Evolutionary conservation across 2,888 invertebrate species (phyloP), one percentile per base, ranked within the genome.

Genomic region (Hipparchia sbordonii): DNA sequence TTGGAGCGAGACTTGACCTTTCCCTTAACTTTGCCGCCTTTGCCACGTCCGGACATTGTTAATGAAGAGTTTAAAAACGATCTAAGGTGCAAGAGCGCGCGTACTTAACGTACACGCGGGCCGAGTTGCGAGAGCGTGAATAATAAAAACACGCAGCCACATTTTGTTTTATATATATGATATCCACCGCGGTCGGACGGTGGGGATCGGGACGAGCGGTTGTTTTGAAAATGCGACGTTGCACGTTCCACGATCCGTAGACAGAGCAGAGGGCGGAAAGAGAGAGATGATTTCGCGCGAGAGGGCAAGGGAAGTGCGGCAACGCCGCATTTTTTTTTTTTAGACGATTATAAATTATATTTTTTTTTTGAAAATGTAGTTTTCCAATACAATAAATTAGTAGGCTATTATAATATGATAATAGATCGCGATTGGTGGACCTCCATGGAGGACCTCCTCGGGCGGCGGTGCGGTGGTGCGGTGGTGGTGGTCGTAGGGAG

Each of bases 1-100:
- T 83, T 91, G 0, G 69, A 63, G 13, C 70, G 70, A 9, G 63
- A 70, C 46, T 70, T 70, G n/a, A 54, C 56, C 56, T 70, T 70
- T 39, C 62, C 63, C 70, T 70, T 70, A 23, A 23, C 23, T 23
- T 23, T 23, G 23, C 23, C 23, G 23, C 23, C 23, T 23, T 23
- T 23, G 23, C 23, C 23, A 23, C 23, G 23, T 23, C 23, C 23
- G 23, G 23, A 23, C 23, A 23, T 23, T 23, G 23, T 23, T 23
- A 23, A 23, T 23, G 23, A 23, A 23, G 23, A 23, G 23, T 23
- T 23, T 23, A 23, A 23, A 23, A 23, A 23, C 23, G 23, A 23
- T 23, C 23, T 23, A 23, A 23, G 23, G 23, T 23, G 23, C 23
- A 23, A 23, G 23, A 23, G 23, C 23, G 23, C 23, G 23, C 23